Conservation (phyloP, 2,888 invertebrate species). For the Nezara viridula region DNA sequence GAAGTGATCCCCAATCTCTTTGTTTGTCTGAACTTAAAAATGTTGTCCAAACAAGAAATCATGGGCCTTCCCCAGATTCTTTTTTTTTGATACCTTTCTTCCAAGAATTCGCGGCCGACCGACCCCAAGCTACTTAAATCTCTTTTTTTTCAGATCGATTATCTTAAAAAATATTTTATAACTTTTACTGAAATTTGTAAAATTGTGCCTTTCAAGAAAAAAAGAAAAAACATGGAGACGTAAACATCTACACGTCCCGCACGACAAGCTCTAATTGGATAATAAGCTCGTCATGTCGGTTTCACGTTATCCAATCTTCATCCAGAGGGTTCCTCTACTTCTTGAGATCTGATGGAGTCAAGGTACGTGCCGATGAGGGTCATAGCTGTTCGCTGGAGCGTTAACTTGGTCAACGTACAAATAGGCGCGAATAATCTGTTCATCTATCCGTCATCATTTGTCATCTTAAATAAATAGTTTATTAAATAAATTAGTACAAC, state of each 20-base stretch:
- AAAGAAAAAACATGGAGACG: too few relatives aligned
- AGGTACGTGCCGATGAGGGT: not conserved
- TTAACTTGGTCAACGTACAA: not conserved
- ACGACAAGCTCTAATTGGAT: not conserved
- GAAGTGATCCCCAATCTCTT: not conserved
- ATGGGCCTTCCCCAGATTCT: not conserved
- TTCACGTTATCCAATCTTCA: not conserved
- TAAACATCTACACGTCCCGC: not conserved
- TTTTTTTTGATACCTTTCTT: not conserved
- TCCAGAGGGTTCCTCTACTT: not conserved
- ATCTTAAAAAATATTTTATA: too few relatives aligned
- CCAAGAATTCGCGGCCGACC: not conserved
- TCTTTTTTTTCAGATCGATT: not conserved
- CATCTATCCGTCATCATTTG: not conserved
- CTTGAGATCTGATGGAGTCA: constrained; percentile 24
- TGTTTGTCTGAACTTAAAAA: not conserved
- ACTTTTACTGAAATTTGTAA: too few relatives aligned
- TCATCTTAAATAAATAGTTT: not conserved
- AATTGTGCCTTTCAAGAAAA: too few relatives aligned
- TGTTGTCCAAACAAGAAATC: not conserved
- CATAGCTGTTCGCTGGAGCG: not conserved
- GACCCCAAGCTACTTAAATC: not conserved
- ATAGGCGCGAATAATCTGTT: not conserved
- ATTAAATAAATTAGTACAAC: too few relatives aligned
- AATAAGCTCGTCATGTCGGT: not conserved